Evolutionary conservation across 1,140 invertebrate genomes (phyloP), one percentile per base, ranked within the genome.

Genomic region (Aphaenogaster ashmeadi): DNA sequence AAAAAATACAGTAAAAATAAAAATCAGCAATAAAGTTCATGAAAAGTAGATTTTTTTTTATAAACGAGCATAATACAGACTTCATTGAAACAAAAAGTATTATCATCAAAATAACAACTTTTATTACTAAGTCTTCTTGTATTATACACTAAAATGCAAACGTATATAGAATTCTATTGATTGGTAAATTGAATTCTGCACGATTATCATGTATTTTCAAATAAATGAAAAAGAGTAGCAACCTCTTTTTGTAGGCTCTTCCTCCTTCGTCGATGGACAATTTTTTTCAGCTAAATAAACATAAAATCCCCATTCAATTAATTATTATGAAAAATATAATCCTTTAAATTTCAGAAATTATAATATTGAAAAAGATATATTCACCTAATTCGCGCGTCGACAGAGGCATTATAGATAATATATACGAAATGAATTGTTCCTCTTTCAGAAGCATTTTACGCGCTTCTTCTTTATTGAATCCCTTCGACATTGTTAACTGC

Each of bases 361-460:
- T 18, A 15, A 27, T 36, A 52, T 60, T 11, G 15, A 27, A 83
- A 87, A 85, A 47, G 13, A 85, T 60, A 88, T 74, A 88, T 64
- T 88, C 87, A 93, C 94, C 92, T 83, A 92, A 69, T 85, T 94
- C 93, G 18, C 74, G 66, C 9, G 83, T 58, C 11, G 95, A 94
- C 15, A 96, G 72, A n/a, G 95, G 92, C 83, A 94, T 93, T 90
- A 93, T 94, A 47, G 94, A 92, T 81, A 96, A 95, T 89, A 96
- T 91, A 69, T 95, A 83, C 1, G 94, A 91, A 36, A 96, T 94
- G 86, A 95, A 96, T 87, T 94, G 90, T 69, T 95, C 94, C 92
- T 96, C 96, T 50, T 90, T 86, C 41, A 90, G 54, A 38, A 96
- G 88, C 50, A 94, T 88, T 62, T 93, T 66, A 67, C 93, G 93